These are phyloP conservation scores for Parthenolecanium corni DNA, from an alignment of 2,888 invertebrate species.

Conservation along the genomic window DNA sequence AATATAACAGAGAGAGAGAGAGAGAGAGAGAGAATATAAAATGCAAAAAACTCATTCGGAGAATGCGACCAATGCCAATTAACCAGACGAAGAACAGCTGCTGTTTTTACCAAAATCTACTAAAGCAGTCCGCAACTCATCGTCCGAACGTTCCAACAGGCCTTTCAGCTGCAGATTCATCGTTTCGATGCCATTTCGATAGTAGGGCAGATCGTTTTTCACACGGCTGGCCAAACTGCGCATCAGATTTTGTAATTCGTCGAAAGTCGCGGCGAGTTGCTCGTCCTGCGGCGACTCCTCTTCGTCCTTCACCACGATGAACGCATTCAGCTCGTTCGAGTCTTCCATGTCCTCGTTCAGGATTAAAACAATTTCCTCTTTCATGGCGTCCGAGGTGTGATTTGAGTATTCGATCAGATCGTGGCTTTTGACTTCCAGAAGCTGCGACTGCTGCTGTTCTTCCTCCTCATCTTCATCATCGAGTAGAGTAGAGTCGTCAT, in stretches of 20 bases:
- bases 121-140: background rate
- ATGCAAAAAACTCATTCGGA: too few species aligned
- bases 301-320: constrained; percentile 1
- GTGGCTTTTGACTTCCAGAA: too few species aligned
- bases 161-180: background rate
- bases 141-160: background rate
- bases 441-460: too few species aligned
- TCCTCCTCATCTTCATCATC: background rate
- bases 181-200: background rate
- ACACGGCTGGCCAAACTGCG: background rate
- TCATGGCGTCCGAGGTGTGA: background rate
- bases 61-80: too few species aligned
- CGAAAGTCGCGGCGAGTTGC: background rate
- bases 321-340: background rate
- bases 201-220: background rate
- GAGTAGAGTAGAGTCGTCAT: background rate
- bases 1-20: too few species aligned
- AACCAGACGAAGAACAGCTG: too few species aligned
- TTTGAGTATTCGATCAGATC: too few species aligned
- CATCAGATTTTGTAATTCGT: background rate
- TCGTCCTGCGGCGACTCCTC: background rate
- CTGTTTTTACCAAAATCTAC: background rate
- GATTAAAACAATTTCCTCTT: background rate
- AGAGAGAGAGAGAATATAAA: too few species aligned
- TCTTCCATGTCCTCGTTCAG: background rate